Evolutionary conservation across 2,113 vertebrate species (phyloP).

Genomic region (Dryoscopus gambensis): DNA sequence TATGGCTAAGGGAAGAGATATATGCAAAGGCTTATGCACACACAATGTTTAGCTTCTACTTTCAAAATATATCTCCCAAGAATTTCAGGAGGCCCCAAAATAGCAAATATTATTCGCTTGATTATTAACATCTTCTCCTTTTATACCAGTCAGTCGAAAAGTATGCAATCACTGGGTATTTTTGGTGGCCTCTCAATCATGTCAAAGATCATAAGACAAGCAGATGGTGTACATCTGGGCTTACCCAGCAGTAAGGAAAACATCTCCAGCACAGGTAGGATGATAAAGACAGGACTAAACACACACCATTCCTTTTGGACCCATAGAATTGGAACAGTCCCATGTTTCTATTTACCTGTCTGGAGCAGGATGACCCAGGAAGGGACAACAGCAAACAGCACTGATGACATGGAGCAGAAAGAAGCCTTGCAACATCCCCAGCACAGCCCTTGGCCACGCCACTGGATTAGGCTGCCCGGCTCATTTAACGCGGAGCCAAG

Average conservation of each 20-base stretch:
- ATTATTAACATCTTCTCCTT: conserved; percentile 67
- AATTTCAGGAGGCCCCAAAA: conserved; percentile 46
- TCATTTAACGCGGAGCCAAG: not conserved
- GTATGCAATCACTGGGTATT: conserved; percentile 61
- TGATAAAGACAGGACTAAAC: conserved; percentile 27
- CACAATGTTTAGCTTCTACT: conserved; percentile 41
- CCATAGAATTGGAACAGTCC: not conserved
- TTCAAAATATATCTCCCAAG: conserved; percentile 37
- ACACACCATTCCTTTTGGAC: not conserved
- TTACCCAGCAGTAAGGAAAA: conserved; percentile 63
- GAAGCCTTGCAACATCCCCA: conserved; percentile 15
- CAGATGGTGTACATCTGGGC: conserved; percentile 70
- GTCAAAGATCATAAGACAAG: conserved; percentile 67
- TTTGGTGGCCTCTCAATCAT: conserved; percentile 68
- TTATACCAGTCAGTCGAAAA: conserved; percentile 57
- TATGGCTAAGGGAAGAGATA: conserved; percentile 48
- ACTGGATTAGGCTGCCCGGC: not conserved
- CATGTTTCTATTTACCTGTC: conserved; percentile 1
- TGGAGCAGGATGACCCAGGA: not conserved
- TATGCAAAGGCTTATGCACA: conserved; percentile 30
- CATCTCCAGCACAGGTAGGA: conserved; percentile 54
- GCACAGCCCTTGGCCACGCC: not conserved
- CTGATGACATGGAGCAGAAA: not conserved
- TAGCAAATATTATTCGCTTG: conserved; percentile 53
- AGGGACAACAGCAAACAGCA: not conserved